Evolutionary conservation across 2,113 vertebrate genomes (phyloP).

Genomic region (Eonycteris spelaea): DNA sequence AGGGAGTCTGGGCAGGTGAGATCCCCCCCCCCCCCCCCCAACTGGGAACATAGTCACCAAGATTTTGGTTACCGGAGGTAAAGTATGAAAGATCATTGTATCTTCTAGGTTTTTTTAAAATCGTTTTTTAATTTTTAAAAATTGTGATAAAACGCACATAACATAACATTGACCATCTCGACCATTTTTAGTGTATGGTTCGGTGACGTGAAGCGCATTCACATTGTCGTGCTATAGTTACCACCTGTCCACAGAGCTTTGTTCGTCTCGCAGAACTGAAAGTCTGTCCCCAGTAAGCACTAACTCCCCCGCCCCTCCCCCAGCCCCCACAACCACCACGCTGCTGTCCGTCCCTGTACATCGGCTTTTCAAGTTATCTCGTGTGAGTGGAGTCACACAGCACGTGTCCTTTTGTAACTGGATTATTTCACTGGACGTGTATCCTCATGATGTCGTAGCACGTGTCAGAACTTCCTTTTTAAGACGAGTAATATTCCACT

Average conservation of each 20-base stretch:
- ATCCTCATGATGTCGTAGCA: background rate
- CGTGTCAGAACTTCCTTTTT: background rate
- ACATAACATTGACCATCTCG: background rate
- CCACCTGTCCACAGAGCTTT: background rate
- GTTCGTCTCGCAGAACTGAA: background rate
- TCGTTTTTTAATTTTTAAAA: background rate
- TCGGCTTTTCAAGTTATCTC: background rate
- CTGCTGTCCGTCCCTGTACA: background rate
- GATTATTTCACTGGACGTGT: background rate
- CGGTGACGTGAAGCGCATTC: background rate
- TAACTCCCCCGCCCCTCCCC: background rate
- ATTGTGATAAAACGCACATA: background rate
- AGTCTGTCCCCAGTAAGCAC: background rate
- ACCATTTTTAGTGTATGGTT: background rate
- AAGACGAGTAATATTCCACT: background rate
- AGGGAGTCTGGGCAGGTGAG: background rate
- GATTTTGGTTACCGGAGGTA: background rate
- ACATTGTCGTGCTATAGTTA: background rate
- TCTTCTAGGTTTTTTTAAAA: background rate
- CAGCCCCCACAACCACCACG: background rate
- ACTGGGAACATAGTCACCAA: background rate
- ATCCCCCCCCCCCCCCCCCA: too few relatives aligned
- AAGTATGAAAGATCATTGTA: background rate
- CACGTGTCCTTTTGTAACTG: background rate
- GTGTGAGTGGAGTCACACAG: background rate